These are phyloP conservation scores for Ctenodactylus gundi DNA, from an alignment of 2,113 vertebrate species.

Conservation along the genomic window DNA sequence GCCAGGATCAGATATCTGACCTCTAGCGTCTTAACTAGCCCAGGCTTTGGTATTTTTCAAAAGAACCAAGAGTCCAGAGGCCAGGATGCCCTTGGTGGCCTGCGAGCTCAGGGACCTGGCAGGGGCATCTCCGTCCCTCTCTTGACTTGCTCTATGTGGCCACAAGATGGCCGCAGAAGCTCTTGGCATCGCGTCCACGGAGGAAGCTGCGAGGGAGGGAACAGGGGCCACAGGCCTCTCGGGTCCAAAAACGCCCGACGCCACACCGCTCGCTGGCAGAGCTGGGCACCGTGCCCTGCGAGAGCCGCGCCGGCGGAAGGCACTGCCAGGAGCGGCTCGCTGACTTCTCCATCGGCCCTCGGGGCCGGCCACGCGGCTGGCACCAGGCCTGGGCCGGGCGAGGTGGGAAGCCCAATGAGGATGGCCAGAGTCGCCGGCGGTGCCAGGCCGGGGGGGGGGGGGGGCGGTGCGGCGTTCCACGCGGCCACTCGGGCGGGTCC, in stretches of 20 bases:
- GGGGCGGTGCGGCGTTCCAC: no score
- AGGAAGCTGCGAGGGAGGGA: not conserved
- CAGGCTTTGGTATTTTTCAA: not conserved
- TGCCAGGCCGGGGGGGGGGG: no score
- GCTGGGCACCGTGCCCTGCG: slow-evolving; percentile 44
- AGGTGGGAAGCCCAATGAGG: no score
- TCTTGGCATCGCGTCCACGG: slow-evolving; percentile 35
- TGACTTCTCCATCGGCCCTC: no score
- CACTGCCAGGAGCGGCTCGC: no score
- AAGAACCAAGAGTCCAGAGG: not conserved
- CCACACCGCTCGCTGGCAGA: slow-evolving; percentile 38
- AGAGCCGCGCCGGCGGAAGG: not conserved
- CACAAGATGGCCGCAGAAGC: slow-evolving; percentile 73
- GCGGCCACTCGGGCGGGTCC: no score
- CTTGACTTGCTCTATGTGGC: slow-evolving; percentile 47
- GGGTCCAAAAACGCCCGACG: slow-evolving; percentile 40
- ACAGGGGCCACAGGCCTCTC: not conserved
- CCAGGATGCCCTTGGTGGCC: not conserved
- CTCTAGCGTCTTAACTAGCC: not conserved
- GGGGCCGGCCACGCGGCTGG: no score
- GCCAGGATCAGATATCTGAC: not conserved
- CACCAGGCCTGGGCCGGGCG: no score
- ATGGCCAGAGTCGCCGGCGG: no score
- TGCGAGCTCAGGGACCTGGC: not conserved
- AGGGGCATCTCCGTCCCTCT: not conserved